These are phyloP conservation scores for Macropus fuliginosus DNA, from an alignment of 2,797 vertebrate genomes.

Conservation along the genomic window DNA sequence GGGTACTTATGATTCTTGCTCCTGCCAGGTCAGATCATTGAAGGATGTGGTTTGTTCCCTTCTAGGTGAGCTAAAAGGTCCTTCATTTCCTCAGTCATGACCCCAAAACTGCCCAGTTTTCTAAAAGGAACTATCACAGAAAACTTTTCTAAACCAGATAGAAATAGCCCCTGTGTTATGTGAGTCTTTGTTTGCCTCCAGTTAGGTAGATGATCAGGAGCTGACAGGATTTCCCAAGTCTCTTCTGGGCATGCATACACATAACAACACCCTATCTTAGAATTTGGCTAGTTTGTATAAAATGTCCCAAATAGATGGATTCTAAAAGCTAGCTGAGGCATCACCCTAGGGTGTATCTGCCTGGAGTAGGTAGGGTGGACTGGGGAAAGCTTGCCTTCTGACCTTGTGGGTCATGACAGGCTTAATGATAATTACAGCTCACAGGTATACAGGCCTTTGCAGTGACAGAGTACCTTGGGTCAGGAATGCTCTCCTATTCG, in stretches of 20 bases:
- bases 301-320: neutral
- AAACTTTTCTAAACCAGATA: neutral
- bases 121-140: neutral
- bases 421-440: neutral
- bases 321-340: neutral
- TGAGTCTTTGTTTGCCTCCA: neutral
- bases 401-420: neutral
- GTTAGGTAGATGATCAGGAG: neutral
- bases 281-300: neutral
- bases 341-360: neutral
- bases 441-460: neutral
- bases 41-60: neutral
- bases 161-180: neutral
- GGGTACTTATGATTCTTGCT: neutral
- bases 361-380: neutral
- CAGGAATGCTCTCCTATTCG: neutral
- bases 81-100: neutral
- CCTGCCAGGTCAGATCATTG: neutral
- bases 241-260: neutral
- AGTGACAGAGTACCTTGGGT: neutral
- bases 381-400: neutral
- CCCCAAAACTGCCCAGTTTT: neutral
- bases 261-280: neutral
- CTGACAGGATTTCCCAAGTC: neutral
- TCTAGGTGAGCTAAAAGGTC: neutral